phyloP scores from a whole-genome alignment of 2,888 invertebrate species.

The Cataglyphis rosenhaueri region DNA sequence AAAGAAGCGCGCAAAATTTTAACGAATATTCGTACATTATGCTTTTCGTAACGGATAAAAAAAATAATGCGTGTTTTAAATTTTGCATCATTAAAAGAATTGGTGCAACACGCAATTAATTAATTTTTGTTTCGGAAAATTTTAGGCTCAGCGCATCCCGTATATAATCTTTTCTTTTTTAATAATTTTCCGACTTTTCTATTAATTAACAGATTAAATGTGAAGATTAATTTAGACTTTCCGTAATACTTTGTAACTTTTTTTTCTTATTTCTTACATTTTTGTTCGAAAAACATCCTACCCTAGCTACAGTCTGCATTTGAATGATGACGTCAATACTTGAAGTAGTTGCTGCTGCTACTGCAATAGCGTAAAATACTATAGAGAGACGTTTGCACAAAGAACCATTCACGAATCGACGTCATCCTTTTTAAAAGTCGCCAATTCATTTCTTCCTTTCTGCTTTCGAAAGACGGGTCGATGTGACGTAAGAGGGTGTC shows the following conservation, averaged over 20 bases:
- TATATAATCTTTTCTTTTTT: background rate
- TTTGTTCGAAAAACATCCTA: background rate
- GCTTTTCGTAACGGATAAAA: background rate
- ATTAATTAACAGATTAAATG: background rate
- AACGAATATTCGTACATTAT: background rate
- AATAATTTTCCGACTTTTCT: background rate
- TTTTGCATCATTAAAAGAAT: background rate
- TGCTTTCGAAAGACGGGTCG: constrained; percentile 10
- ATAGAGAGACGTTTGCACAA: background rate
- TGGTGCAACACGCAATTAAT: background rate
- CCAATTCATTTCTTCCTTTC: constrained; percentile 47
- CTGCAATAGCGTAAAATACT: background rate
- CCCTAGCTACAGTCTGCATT: background rate
- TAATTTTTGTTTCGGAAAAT: background rate
- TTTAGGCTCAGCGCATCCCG: background rate
- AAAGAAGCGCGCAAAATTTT: constrained; percentile 6
- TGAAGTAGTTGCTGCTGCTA: constrained; percentile 6
- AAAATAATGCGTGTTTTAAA: background rate
- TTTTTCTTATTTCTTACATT: constrained; percentile 1
- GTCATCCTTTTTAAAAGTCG: constrained; percentile 42
- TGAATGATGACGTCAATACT: background rate
- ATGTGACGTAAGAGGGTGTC: constrained; percentile 35
- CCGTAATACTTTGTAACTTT: background rate
- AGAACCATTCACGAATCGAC: background rate
- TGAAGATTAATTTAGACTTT: background rate